Base-by-base conservation (phyloP, 2,113 vertebrate species). In the Cynopterus brachyotis region DNA sequence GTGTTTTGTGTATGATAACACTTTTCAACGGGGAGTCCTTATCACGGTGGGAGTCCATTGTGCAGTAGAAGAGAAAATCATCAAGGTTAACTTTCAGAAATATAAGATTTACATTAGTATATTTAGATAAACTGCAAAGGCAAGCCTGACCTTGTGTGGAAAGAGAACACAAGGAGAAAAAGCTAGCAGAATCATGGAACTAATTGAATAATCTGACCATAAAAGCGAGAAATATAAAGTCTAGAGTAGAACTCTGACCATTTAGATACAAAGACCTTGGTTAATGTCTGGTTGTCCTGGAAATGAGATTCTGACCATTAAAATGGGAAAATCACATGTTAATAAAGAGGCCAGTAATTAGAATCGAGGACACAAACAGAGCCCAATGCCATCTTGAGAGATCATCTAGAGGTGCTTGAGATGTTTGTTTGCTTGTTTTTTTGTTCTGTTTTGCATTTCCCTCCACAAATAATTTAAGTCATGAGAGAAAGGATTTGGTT, bases 331-430 rank as follows among this genome's bases (percentile, higher is more conserved):
- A 92, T 64, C 47, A 78, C 40, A 83, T 64, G 40, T 28, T 73
- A 97, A 96, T 73, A 53, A 75, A 78, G 57, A 79, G 81, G 78
- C 53, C 40, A 89, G 2, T 81, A 80, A 89, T 94, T 84, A 88
- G 8, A 93, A 47, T 53, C 76, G 26, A 6, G 50, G 24, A 6
- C 70, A 80, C 17, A 86, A 0, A 45, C 7, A 84, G 22, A 95
- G 32, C 35, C 35, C 66, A 83, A 13, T 19, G 76, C 16, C 35
- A 30, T 35, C 91, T 87, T 88, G 40, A 64, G 24, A 94, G 78
- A 83, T 67, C 16, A 73, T 69, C 60, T 40, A 60, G 57, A 84
- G n/a, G 22, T 79, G 5, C 24, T 69, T 79, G 32, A 55, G 17
- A 73, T 59, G 9, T 40, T 37, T 83, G 15, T 84, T 94, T 88